Base-by-base conservation (phyloP, 2,888 invertebrate species). In the Cryptocephalus moraei region DNA sequence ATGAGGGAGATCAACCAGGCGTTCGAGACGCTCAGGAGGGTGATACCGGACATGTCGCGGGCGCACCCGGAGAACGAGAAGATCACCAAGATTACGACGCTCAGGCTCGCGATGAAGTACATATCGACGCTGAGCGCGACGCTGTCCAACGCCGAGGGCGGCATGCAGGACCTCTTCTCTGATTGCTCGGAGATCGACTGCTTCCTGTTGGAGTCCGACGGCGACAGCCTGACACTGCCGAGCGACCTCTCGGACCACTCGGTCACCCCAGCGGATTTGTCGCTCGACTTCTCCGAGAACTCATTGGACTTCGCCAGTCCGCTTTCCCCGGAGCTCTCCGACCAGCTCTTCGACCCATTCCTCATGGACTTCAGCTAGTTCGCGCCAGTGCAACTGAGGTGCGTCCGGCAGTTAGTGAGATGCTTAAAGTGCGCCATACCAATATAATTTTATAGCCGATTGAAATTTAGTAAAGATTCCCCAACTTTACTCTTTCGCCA, bases 1-100 rank as follows among this genome's bases (percentile, higher is more conserved):
- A 83, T 83, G 82, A 69, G 77, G 50, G 82, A 82, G 61, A 82
- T 84, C 51, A 84, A 84, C 66, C 73, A 74, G 43, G 84, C 81
- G 1, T 84, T 83, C 62, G 81, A 82, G 60, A 68, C 74, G 10
- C 67, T 84, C 22, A 71, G 80, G 49, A 71, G 73, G 48, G 78
- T 75, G 6, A 76, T 84, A 32, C 82, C 82, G 8, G 67, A 68
- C 45, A 61, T 68, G 48, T 59, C 62, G 33, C 54, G 62, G 6
- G 58, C 58, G 39, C 64, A 61, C 43, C 65, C 58, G 42, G 58
- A 78, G 49, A 71, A 74, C 56, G 78, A 78, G 56, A 78, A 79
- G 60, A 64, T 80, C 55, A 82, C 82, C 33, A 83, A 83, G 69
- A 82, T 83, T 55, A 80, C 81, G 10, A 82, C 82, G 3, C 67